A percentile compares a stretch with the other conserved stretches of the same genome.
These are phyloP conservation scores for Sesamia nonagrioides DNA, from an alignment of 1,140 invertebrate genomes.

Conservation along the genomic window DNA sequence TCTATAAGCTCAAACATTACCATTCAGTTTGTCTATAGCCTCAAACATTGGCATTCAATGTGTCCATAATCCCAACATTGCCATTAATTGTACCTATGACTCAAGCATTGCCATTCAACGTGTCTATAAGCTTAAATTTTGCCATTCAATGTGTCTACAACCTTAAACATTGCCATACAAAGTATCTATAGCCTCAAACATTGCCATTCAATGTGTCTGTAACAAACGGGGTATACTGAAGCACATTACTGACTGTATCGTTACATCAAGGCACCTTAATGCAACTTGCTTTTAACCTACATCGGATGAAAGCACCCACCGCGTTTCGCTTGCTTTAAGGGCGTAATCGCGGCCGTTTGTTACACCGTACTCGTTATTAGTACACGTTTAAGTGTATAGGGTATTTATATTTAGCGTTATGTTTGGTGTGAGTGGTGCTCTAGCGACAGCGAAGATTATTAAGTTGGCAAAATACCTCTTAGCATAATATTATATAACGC, in stretches of 20 bases:
- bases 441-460: neutral
- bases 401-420: constrained; percentile 34
- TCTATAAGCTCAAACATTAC: too few relatives aligned
- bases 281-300: constrained; percentile 73
- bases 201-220: too few relatives aligned
- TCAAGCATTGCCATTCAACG: too few relatives aligned
- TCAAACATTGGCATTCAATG: too few relatives aligned
- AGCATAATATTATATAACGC: too few relatives aligned
- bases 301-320: constrained; percentile 59
- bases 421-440: constrained; percentile 17
- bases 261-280: constrained; percentile 66
- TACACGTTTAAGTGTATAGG: neutral
- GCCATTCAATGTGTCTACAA: too few relatives aligned
- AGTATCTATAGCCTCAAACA: too few relatives aligned
- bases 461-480: neutral
- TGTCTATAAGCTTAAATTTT: too few relatives aligned
- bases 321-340: constrained; percentile 51
- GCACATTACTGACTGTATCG: constrained; percentile 62
- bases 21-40: too few relatives aligned
- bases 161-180: too few relatives aligned
- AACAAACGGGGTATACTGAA: constrained; percentile 45
- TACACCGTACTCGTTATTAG: constrained; percentile 32
- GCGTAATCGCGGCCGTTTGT: constrained; percentile 39
- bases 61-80: neutral
- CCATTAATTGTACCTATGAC: constrained; percentile 55